Evolutionary conservation across 2,888 invertebrate species (phyloP).

Genomic region (Nesidiocoris tenuis): DNA sequence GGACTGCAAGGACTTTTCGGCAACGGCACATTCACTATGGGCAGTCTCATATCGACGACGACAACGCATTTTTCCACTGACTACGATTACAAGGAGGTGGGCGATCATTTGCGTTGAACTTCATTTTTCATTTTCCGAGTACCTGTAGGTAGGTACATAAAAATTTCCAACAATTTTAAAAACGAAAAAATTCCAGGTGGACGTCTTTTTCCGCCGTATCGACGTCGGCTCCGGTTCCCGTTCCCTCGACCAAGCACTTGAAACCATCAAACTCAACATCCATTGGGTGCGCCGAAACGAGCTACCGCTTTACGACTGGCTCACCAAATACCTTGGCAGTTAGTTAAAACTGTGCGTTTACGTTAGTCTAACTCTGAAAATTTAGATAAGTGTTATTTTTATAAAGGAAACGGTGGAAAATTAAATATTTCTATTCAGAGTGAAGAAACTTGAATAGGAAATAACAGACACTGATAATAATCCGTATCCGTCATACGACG

Average conservation of each 20-base stretch:
- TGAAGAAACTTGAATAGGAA: neutral
- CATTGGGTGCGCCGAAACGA: constrained; percentile 71
- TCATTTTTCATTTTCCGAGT: no score
- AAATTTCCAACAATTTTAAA: no score
- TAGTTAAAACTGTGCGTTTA: constrained; percentile 38
- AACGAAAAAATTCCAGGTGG: constrained; percentile 59
- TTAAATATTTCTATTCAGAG: neutral
- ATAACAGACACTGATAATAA: constrained; percentile 21
- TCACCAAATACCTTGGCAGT: constrained; percentile 54
- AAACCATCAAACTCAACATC: constrained; percentile 77
- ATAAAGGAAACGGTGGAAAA: constrained; percentile 19
- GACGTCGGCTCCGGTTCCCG: constrained; percentile 62
- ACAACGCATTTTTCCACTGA: constrained; percentile 69
- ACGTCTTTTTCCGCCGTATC: constrained; percentile 60
- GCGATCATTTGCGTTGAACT: no score
- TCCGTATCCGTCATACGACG: neutral
- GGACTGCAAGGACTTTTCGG: constrained; percentile 64
- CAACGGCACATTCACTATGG: constrained; percentile 65
- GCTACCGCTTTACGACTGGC: constrained; percentile 60
- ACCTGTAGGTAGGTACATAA: no score
- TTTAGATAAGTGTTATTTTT: constrained; percentile 46
- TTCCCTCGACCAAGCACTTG: constrained; percentile 72
- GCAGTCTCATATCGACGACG: constrained; percentile 64
- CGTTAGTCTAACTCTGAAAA: constrained; percentile 33
- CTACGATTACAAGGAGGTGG: constrained; percentile 72